phyloP scores from a whole-genome alignment of 2,797 vertebrate species.

The Enteromius mattozi region DNA sequence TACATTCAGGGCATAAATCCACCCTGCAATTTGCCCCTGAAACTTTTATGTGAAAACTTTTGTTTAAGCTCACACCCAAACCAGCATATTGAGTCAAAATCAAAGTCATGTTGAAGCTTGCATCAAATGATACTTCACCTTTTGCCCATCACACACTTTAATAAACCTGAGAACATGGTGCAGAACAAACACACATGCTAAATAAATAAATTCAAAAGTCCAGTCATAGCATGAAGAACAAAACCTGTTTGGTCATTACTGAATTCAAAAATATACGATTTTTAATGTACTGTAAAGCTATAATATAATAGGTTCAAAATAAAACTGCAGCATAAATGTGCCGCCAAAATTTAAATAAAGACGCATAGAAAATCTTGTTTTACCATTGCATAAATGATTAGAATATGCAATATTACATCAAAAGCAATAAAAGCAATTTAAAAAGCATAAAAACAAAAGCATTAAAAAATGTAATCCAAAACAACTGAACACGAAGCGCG shows the following conservation, averaged over 20 bases:
- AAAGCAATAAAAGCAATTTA: not conserved
- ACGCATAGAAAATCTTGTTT: not conserved
- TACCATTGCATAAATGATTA: not conserved
- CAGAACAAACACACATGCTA: conserved; percentile 36
- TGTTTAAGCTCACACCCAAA: conserved; percentile 67
- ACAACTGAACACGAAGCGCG: not conserved
- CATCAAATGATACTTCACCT: conserved; percentile 44
- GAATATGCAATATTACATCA: not conserved
- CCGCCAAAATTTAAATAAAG: not conserved
- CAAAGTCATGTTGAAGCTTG: conserved; percentile 73
- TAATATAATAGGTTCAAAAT: not conserved
- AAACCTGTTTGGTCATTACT: conserved; percentile 62
- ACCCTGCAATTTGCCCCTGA: conserved; percentile 65
- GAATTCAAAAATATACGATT: not conserved
- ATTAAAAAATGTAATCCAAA: not conserved
- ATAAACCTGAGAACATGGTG: conserved; percentile 26
- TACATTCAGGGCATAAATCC: conserved; percentile 28
- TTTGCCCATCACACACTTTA: conserved; percentile 38
- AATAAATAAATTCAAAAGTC: conserved; percentile 50
- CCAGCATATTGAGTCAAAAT: conserved; percentile 32
- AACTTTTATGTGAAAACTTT: conserved; percentile 40
- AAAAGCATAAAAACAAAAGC: not conserved
- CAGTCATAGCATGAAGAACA: conserved; percentile 48
- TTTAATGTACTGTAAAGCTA: not conserved
- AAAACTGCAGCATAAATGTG: not conserved